phyloP scores from a whole-genome alignment of 1,140 invertebrate species.

The Neodiprion lecontei region DNA sequence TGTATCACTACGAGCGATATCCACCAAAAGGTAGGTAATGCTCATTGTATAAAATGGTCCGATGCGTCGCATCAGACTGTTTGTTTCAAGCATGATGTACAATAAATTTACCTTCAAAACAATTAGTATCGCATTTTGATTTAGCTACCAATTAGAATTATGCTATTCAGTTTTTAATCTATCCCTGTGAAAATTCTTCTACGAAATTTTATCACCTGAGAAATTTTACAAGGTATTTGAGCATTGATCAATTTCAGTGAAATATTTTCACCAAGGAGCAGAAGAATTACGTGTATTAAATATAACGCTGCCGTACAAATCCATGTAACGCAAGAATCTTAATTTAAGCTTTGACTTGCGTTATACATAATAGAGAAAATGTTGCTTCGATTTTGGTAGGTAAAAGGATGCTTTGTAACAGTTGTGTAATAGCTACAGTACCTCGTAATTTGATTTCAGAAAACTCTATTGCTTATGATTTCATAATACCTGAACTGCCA shows the following conservation, averaged over 20 bases:
- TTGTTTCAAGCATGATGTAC: neutral
- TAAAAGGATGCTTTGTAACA: neutral
- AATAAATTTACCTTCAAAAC: too few relatives aligned
- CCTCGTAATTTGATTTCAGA: constrained; percentile 13
- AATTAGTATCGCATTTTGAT: too few relatives aligned
- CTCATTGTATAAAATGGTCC: neutral
- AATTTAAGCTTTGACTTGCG: neutral
- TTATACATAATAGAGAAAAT: neutral
- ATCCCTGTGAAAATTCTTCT: neutral
- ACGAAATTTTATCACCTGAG: neutral
- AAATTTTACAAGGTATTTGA: too few relatives aligned
- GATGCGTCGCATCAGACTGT: constrained; percentile 13
- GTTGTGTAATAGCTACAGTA: neutral
- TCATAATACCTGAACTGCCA: constrained; percentile 77
- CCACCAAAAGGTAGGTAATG: constrained; percentile 23
- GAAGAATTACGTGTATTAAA: too few relatives aligned
- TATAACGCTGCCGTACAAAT: neutral
- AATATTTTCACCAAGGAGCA: too few relatives aligned
- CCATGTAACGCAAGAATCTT: neutral
- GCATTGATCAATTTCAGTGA: too few relatives aligned
- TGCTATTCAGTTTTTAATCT: neutral
- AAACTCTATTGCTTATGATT: constrained; percentile 34
- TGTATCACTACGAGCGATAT: constrained; percentile 23
- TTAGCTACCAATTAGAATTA: neutral
- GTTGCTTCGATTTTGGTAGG: neutral